A percentile compares a stretch with the other conserved stretches of the same genome.
Conservation (phyloP, 2,113 vertebrate species). For the Dasypus novemcinctus region DNA sequence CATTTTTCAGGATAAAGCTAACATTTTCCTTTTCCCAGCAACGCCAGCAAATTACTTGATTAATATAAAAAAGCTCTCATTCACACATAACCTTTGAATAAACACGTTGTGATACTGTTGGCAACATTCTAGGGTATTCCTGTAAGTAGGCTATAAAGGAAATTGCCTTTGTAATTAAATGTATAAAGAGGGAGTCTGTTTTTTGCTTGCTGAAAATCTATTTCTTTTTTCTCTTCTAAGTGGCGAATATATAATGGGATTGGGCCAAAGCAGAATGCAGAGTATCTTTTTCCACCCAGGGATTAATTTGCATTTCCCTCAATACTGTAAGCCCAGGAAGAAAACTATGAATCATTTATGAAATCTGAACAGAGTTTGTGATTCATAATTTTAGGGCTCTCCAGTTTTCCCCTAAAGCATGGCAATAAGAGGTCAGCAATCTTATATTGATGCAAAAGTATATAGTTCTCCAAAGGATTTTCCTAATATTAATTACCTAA, state of each 20-base stretch:
- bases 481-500: not conserved
- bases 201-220: constrained; percentile 36
- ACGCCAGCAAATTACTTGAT: constrained; percentile 65
- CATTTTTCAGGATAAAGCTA: constrained; percentile 67
- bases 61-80: constrained; percentile 74
- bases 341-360: constrained; percentile 46
- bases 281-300: not conserved
- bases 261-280: not conserved
- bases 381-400: constrained; percentile 35
- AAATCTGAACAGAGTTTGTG: constrained; percentile 24
- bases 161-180: constrained; percentile 77
- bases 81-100: constrained; percentile 76
- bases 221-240: not conserved
- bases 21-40: constrained; percentile 72
- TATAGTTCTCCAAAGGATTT: not conserved
- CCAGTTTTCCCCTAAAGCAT: not conserved
- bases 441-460: not conserved
- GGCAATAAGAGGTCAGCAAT: not conserved
- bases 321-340: not conserved
- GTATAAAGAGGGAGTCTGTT: constrained; percentile 26
- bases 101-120: constrained; percentile 75
- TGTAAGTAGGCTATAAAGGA: constrained; percentile 73
- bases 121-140: constrained; percentile 68
- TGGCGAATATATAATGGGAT: constrained; percentile 43
- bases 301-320: constrained; percentile 20